phyloP scores from a whole-genome alignment of 2,888 invertebrate species.

The Suillia variegata region DNA sequence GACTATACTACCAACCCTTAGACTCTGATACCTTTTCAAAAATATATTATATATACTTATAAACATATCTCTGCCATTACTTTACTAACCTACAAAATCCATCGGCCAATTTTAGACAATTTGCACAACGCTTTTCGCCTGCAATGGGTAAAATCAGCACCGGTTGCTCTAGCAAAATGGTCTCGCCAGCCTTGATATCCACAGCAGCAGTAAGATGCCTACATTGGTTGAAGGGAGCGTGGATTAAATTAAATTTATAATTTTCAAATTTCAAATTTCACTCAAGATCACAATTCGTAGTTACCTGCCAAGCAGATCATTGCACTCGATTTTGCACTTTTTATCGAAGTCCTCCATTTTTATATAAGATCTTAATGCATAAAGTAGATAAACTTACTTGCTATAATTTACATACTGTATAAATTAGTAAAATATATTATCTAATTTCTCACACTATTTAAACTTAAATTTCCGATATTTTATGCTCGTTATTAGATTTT shows the following conservation, averaged over 20 bases:
- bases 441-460: no score
- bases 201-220: conserved; percentile 65
- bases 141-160: conserved; percentile 63
- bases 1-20: no score
- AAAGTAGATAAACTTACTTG: no score
- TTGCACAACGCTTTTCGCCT: conserved; percentile 61
- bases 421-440: no score
- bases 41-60: no score
- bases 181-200: conserved; percentile 65
- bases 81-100: conserved; percentile 52
- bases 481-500: no score
- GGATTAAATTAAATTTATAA: conserved; percentile 6
- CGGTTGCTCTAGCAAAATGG: conserved; percentile 65
- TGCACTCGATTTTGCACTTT: conserved; percentile 47
- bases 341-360: conserved; percentile 47
- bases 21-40: no score
- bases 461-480: no score
- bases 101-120: conserved; percentile 60
- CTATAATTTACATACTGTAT: no score
- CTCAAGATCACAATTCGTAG: not conserved
- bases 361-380: conserved; percentile 29
- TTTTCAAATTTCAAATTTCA: not conserved
- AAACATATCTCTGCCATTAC: no score
- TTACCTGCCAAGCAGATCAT: conserved; percentile 51
- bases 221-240: no score